Base-by-base conservation (phyloP, 2,797 vertebrate genomes). In the Yasuhikotakia modesta region DNA sequence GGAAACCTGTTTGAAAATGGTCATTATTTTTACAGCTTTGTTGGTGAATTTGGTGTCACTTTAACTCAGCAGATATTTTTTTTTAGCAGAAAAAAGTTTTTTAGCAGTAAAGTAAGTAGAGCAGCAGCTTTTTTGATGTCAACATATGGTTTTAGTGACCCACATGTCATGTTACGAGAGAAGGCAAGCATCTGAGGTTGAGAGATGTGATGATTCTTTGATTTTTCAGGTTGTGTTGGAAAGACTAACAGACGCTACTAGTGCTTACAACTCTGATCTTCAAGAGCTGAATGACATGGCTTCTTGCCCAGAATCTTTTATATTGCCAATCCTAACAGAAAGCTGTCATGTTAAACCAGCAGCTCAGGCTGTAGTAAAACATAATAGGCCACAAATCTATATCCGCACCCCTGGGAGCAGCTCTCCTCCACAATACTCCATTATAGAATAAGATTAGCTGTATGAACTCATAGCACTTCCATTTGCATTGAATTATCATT, bases 311-410 rank as follows among this genome's bases (percentile, higher is more conserved):
- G 80, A 81, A 57, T 74, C 78, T 80, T 80, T 82, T 86, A 76
- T 83, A 73, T 75, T 79, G 77, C 77, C 84, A 81, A 79, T 80
- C 78, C 85, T 81, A 69, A 81, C 83, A 76, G 83, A 78, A 78
- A 71, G 78, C 80, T 79, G 79, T 86, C 83, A 81, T 85, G 85
- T 85, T 83, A 83, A 80, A 86, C 80, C 82, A 84, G 80, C 76
- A 55, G 81, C 68, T 81, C 74, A 78, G 57, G 66, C 71, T 66
- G 43, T 70, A 73, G 74, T 86, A 80, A 85, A 85, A 83, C 78
- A 66, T 80, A 75, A 63, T 63, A 65, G 75, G 55, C 78, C 48
- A 24, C 66, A 82, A 70, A 74, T 81, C 82, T 76, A 46, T 73
- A 83, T 72, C 76, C 22, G 13, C 35, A 76, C 72, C 45, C 71